phyloP scores from a whole-genome alignment of 1,140 invertebrate genomes.

The Onthophagus taurus region DNA sequence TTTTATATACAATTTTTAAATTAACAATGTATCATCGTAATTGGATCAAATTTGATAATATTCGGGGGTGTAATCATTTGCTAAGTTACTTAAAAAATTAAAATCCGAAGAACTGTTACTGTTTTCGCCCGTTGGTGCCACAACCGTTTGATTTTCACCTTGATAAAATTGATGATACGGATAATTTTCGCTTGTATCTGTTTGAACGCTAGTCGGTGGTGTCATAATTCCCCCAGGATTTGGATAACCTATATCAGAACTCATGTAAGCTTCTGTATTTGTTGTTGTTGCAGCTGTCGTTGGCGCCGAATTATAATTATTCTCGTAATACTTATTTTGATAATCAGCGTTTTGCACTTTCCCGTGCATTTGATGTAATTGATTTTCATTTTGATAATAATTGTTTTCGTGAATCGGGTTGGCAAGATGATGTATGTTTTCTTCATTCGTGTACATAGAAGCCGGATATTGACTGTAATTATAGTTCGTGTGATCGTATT shows the following conservation, averaged over 20 bases:
- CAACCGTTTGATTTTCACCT: constrained; percentile 40
- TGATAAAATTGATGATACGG: constrained; percentile 61
- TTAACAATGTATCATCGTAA: too few species aligned
- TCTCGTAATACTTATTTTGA: constrained; percentile 32
- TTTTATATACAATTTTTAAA: too few species aligned
- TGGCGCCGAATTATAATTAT: constrained; percentile 25
- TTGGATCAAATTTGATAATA: constrained; percentile 72
- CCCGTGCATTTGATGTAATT: constrained; percentile 27
- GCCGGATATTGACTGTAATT: constrained; percentile 30
- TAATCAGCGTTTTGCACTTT: constrained; percentile 29
- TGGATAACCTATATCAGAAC: constrained; percentile 26
- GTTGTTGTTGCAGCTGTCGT: constrained; percentile 30
- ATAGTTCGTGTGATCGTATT: constrained; percentile 28
- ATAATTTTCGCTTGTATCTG: constrained; percentile 51
- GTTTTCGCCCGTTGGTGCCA: constrained; percentile 53
- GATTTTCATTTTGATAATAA: constrained; percentile 30
- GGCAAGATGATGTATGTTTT: constrained; percentile 23
- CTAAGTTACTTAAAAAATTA: constrained; percentile 82
- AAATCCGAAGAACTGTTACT: constrained; percentile 86
- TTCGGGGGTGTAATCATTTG: constrained; percentile 83
- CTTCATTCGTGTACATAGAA: constrained; percentile 29
- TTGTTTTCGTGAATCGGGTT: constrained; percentile 25
- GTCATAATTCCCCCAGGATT: constrained; percentile 42
- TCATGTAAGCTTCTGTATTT: constrained; percentile 36
- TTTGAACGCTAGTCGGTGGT: constrained; percentile 46